Evolutionary conservation across 2,888 invertebrate genomes (phyloP).

Genomic region (Lysandra bellargus): DNA sequence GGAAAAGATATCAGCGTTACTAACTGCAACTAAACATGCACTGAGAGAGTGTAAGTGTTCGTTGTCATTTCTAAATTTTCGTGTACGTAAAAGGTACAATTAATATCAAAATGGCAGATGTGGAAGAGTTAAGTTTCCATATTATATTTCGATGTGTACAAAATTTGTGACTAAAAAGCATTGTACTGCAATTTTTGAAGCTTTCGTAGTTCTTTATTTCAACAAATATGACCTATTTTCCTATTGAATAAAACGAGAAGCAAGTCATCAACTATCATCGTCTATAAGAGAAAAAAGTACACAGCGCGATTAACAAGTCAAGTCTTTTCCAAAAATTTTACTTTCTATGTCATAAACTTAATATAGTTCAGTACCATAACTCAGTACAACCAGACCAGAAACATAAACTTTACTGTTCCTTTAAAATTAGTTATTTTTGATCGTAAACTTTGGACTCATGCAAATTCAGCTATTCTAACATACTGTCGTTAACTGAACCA

Average conservation of each 20-base stretch:
- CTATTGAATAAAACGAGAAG: background rate
- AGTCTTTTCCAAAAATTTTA: too few species aligned
- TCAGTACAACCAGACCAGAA: background rate
- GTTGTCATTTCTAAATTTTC: too few species aligned
- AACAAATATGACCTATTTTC: background rate
- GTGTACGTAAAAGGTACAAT: background rate
- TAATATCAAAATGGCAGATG: background rate
- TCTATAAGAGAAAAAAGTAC: background rate
- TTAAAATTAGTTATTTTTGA: background rate
- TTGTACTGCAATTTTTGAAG: background rate
- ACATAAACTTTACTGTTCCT: background rate
- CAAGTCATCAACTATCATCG: background rate
- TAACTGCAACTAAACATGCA: too few species aligned
- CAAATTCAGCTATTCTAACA: conserved; percentile 14
- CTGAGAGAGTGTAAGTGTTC: too few species aligned
- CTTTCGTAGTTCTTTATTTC: background rate
- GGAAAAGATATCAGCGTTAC: too few species aligned
- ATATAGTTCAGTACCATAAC: background rate
- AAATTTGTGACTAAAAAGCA: background rate
- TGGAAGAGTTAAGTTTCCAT: background rate
- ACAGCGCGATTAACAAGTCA: too few species aligned
- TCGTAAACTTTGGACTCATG: background rate
- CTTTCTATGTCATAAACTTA: too few species aligned
- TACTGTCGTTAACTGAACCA: background rate
- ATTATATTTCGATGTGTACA: background rate